Evolutionary conservation across 2,888 invertebrate species (phyloP).

Genomic region (Boloria euphrosyne): DNA sequence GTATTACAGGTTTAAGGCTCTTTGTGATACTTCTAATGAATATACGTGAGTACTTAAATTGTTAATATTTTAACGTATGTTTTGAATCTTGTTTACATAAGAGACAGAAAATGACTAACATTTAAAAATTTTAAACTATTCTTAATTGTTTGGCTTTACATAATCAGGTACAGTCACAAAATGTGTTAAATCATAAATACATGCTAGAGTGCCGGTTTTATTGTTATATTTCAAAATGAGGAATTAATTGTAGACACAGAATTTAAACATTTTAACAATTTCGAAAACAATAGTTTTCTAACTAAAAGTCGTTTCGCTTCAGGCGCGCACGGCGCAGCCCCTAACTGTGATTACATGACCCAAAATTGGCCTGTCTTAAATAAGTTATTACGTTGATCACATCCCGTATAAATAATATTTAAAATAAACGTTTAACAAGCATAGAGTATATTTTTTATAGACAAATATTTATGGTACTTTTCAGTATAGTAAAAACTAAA

Average conservation of each 20-base stretch:
- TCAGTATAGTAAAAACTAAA: too few species aligned
- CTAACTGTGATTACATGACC: neutral
- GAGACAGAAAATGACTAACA: too few species aligned
- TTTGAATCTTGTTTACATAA: too few species aligned
- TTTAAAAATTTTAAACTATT: too few species aligned
- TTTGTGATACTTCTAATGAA: too few species aligned
- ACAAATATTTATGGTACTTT: conserved; percentile 5
- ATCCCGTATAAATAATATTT: conserved; percentile 56
- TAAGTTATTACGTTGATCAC: conserved; percentile 39
- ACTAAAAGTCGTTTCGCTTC: conserved; percentile 3
- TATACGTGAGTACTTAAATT: too few species aligned
- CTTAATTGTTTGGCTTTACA: too few species aligned
- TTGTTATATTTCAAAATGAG: neutral
- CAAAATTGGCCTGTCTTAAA: conserved; percentile 27
- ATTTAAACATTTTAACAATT: conserved; percentile 3
- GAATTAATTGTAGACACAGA: neutral
- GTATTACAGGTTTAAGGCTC: too few species aligned
- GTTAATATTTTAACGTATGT: too few species aligned
- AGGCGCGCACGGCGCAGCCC: neutral
- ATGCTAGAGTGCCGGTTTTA: neutral
- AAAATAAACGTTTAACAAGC: conserved; percentile 48
- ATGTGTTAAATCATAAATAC: too few species aligned
- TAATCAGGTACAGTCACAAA: too few species aligned
- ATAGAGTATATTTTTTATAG: neutral
- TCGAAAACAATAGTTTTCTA: conserved; percentile 9